Conservation (phyloP, 2,888 invertebrate genomes). For the Standfussiana lucernea region DNA sequence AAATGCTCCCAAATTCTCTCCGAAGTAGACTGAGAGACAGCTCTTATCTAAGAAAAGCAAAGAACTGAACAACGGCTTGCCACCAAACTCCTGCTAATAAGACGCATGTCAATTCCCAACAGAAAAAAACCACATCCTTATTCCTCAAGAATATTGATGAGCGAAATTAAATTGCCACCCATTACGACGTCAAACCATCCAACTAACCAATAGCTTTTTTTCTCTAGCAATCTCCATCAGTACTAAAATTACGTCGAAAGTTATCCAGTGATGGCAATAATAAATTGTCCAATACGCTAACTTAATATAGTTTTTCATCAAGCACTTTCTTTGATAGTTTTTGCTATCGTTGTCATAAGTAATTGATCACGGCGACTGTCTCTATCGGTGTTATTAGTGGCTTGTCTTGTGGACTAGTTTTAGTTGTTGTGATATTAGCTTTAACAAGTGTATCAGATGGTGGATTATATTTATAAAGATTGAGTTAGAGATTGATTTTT, state of each 20-base stretch:
- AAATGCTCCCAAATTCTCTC: background rate
- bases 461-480: constrained; percentile 32
- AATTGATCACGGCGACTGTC: constrained; percentile 63
- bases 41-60: background rate
- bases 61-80: background rate
- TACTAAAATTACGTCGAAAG: constrained; percentile 62
- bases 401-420: constrained; percentile 43
- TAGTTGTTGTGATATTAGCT: constrained; percentile 31
- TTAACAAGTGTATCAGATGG: constrained; percentile 36
- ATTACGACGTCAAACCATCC: constrained; percentile 44
- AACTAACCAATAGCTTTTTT: constrained; percentile 55
- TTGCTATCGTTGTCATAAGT: constrained; percentile 64
- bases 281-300: constrained; percentile 62
- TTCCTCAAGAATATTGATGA: constrained; percentile 34
- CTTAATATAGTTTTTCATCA: constrained; percentile 66
- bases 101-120: background rate
- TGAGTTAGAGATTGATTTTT: background rate
- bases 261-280: constrained; percentile 57
- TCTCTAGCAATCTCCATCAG: constrained; percentile 43
- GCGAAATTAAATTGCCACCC: constrained; percentile 43
- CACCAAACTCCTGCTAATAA: constrained; percentile 1
- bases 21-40: background rate
- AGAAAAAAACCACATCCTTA: constrained; percentile 6
- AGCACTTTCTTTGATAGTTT: constrained; percentile 56
- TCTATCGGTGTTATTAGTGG: constrained; percentile 33